A percentile compares a stretch with the other conserved stretches of the same genome.
These are phyloP conservation scores for Dendronephthya gigantea DNA, from an alignment of 64 coral and sea anemone genomes.

Conservation along the genomic window DNA sequence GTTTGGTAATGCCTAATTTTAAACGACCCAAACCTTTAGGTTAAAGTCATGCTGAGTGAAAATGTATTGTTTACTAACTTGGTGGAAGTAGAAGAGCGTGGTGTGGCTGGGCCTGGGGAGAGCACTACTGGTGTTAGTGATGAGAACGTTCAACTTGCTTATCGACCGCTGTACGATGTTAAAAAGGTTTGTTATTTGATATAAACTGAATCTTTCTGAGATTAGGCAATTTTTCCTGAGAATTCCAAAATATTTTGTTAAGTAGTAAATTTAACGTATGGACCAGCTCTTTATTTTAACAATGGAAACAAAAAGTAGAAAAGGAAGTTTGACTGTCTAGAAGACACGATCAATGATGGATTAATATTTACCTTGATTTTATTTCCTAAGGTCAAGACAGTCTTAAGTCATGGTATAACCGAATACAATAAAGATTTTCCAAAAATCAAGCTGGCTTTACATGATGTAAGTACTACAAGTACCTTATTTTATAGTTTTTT, in stretches of 20 bases:
- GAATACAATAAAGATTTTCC: conserved; percentile 98
- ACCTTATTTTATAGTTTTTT: neutral
- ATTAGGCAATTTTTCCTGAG: neutral
- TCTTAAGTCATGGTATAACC: conserved; percentile 78
- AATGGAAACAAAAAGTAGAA: no score
- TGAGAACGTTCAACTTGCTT: neutral
- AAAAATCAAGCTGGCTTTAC: conserved; percentile 66
- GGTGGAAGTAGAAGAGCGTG: neutral
- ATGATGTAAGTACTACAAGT: conserved; percentile 72
- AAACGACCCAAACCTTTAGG: neutral
- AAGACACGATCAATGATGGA: neutral
- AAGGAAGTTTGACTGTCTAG: no score
- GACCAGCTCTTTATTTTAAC: neutral
- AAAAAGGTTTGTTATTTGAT: neutral
- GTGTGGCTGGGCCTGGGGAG: neutral
- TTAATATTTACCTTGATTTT: neutral
- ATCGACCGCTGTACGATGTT: neutral
- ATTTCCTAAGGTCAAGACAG: conserved; percentile 56
- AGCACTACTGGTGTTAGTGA: neutral
- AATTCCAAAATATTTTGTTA: no score
- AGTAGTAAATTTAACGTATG: no score
- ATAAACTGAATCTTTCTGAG: no score
- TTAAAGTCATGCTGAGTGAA: neutral
- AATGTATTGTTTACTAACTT: conserved; percentile 7
- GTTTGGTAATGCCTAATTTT: neutral